A percentile compares a stretch with the other conserved stretches of the same genome.
Conservation (phyloP, 2,888 invertebrate species). For the Plusia festucae region DNA sequence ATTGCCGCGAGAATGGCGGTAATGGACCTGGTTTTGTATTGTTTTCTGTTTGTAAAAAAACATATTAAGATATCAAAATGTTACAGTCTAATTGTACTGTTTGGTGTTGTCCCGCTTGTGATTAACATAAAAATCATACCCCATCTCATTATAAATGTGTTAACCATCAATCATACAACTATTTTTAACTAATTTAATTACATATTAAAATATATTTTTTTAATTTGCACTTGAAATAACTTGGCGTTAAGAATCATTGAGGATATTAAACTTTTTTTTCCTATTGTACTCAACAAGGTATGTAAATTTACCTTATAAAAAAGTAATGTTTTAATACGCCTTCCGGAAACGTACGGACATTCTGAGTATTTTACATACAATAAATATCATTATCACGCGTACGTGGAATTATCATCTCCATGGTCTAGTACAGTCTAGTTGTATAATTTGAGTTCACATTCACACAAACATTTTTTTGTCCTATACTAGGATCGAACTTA, state of each 20-base stretch:
- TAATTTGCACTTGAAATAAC: too few relatives aligned
- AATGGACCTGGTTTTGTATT: conserved; percentile 11
- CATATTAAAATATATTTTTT: too few relatives aligned
- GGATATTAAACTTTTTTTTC: background rate
- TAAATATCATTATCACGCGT: background rate
- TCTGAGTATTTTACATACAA: background rate
- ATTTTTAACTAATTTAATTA: too few relatives aligned
- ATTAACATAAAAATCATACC: background rate
- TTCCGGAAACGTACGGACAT: background rate
- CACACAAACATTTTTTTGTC: too few relatives aligned
- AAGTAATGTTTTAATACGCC: background rate
- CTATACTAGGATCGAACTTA: background rate
- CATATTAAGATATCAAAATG: background rate
- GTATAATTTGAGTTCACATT: background rate
- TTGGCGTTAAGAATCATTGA: too few relatives aligned
- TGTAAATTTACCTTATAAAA: too few relatives aligned
- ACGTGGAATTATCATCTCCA: background rate
- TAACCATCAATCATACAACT: conserved; percentile 4
- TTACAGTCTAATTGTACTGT: background rate
- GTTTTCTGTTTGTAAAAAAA: background rate
- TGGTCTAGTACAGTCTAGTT: too few relatives aligned
- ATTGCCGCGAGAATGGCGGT: conserved; percentile 12
- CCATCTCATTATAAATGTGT: background rate
- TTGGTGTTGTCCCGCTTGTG: background rate
- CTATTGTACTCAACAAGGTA: too few relatives aligned